Conservation (phyloP, 1,140 invertebrate genomes). For the Melanaphis sacchari region DNA sequence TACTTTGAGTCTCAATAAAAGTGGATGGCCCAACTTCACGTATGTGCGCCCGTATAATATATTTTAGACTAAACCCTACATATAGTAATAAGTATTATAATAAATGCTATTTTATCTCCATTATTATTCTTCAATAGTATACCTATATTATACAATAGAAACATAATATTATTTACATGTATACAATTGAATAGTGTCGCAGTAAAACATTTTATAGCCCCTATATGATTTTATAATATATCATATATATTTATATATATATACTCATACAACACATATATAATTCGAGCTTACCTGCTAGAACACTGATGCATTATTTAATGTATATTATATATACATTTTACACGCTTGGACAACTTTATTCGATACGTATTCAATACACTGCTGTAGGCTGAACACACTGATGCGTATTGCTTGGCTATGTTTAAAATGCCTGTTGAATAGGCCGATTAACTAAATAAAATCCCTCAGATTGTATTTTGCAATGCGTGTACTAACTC, state of each 20-base stretch:
- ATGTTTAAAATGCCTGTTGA: constrained; percentile 33
- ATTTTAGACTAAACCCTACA: no score
- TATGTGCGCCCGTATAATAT: no score
- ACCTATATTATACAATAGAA: not conserved
- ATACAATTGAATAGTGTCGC: no score
- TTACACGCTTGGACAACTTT: not conserved
- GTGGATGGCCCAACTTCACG: no score
- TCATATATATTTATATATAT: not conserved
- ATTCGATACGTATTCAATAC: not conserved
- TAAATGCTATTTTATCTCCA: not conserved
- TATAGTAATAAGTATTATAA: no score
- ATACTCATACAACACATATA: not conserved
- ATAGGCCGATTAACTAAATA: constrained; percentile 43
- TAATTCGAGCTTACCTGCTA: not conserved
- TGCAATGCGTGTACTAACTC: not conserved
- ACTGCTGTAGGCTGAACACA: not conserved
- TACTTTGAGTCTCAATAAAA: no score
- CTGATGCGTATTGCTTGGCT: not conserved
- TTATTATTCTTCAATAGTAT: no score
- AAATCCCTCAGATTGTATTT: constrained; percentile 20
- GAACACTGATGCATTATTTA: not conserved
- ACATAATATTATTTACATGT: no score
- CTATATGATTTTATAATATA: not conserved
- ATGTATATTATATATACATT: not conserved
- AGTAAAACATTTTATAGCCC: not conserved